phyloP scores from a whole-genome alignment of 2,797 vertebrate genomes.

The Sebastiscus albofasciatus region DNA sequence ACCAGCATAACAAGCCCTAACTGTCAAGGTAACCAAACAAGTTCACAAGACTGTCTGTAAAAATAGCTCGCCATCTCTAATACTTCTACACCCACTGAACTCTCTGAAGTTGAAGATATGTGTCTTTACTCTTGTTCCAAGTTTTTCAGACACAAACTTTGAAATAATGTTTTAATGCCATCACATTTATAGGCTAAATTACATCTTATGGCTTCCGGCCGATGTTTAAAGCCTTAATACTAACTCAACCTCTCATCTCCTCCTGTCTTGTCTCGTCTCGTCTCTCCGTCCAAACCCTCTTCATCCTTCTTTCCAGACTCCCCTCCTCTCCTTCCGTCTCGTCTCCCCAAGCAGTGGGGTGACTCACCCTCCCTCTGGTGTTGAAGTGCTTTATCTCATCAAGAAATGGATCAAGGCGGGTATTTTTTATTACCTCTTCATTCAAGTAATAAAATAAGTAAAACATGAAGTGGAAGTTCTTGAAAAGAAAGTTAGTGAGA shows the following conservation, averaged over 20 bases:
- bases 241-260: background rate
- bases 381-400: conserved; percentile 41
- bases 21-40: background rate
- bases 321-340: background rate
- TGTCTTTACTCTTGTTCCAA: background rate
- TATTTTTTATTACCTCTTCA: conserved; percentile 16
- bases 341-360: conserved; percentile 5
- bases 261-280: background rate
- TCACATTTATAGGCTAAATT: conserved; percentile 5
- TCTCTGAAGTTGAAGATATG: background rate
- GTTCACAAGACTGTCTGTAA: background rate
- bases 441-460: background rate
- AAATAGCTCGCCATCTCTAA: background rate
- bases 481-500: conserved; percentile 1
- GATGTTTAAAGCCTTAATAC: background rate
- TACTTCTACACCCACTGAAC: background rate
- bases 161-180: background rate
- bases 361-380: conserved; percentile 1
- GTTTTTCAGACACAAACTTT: background rate
- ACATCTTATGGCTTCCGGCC: background rate
- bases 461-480: background rate
- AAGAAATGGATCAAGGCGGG: background rate
- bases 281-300: background rate
- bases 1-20: background rate
- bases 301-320: background rate